Evolutionary conservation across 2,113 vertebrate species (phyloP).

Genomic region (Phasianus colchicus): DNA sequence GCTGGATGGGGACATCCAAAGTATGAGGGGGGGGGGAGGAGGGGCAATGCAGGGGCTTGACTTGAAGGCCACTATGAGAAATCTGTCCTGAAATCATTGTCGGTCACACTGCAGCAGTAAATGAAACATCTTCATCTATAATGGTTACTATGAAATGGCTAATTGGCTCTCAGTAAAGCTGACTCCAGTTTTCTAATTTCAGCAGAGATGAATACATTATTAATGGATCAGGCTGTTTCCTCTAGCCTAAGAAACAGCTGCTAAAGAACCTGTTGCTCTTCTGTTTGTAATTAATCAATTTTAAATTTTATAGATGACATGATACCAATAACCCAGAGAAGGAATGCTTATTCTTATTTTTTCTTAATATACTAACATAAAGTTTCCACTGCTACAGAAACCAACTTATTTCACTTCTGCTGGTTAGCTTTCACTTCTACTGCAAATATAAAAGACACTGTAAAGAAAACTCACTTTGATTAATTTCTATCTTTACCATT

Average conservation of each 20-base stretch:
- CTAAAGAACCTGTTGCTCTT: background rate
- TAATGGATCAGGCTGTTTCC: background rate
- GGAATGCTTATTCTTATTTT: background rate
- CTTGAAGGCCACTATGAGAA: background rate
- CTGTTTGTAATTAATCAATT: background rate
- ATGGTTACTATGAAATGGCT: background rate
- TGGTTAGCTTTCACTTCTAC: background rate
- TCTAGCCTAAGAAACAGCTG: background rate
- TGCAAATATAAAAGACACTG: background rate
- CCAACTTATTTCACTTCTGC: background rate
- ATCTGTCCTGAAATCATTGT: background rate
- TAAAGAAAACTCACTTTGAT: background rate
- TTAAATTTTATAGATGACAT: background rate
- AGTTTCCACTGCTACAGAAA: background rate
- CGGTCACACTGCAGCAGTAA: background rate
- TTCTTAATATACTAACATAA: background rate
- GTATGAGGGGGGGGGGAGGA: too few species aligned
- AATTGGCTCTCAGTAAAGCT: background rate
- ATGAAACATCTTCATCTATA: background rate
- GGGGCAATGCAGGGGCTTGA: background rate
- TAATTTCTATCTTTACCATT: background rate
- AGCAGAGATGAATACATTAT: accelerated
- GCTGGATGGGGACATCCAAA: background rate
- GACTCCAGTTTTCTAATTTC: background rate
- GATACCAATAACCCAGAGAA: background rate